Evolutionary conservation across 2,888 invertebrate genomes (phyloP).

Genomic region (Enchytraeus crypticus): DNA sequence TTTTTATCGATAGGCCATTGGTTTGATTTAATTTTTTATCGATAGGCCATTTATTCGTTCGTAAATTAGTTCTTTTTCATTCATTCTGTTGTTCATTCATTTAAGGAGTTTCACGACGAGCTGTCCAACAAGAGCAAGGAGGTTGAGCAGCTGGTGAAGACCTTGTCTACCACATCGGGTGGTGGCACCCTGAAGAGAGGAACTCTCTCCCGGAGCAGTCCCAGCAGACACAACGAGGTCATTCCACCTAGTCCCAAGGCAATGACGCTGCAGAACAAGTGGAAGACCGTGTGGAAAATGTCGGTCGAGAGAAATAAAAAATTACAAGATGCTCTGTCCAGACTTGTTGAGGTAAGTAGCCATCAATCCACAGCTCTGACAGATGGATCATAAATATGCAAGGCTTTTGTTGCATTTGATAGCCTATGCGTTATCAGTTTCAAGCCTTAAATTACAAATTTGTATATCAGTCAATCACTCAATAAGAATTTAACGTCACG

Average conservation of each 20-base stretch:
- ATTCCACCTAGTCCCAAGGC: slow-evolving; percentile 36
- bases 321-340: slow-evolving; percentile 44
- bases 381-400: not conserved
- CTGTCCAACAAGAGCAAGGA: slow-evolving; percentile 42
- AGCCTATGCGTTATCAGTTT: no score
- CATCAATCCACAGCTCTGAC: not conserved
- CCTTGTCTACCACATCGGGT: slow-evolving; percentile 23
- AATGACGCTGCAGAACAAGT: slow-evolving; percentile 42
- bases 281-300: slow-evolving; percentile 46
- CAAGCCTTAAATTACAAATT: no score
- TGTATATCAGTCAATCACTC: no score
- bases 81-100: no score
- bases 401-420: not conserved
- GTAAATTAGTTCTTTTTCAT: no score
- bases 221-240: slow-evolving; percentile 39
- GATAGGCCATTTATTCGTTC: no score
- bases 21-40: no score
- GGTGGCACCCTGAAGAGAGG: slow-evolving; percentile 9
- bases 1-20: no score
- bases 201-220: slow-evolving; percentile 27
- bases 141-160: slow-evolving; percentile 40
- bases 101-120: slow-evolving; percentile 46
- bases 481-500: no score
- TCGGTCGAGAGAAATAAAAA: slow-evolving; percentile 46
- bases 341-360: slow-evolving; percentile 41